Evolutionary conservation across 2,113 vertebrate species (phyloP), one percentile per base, ranked within the genome.

Genomic region (Typhlomys cinereus): DNA sequence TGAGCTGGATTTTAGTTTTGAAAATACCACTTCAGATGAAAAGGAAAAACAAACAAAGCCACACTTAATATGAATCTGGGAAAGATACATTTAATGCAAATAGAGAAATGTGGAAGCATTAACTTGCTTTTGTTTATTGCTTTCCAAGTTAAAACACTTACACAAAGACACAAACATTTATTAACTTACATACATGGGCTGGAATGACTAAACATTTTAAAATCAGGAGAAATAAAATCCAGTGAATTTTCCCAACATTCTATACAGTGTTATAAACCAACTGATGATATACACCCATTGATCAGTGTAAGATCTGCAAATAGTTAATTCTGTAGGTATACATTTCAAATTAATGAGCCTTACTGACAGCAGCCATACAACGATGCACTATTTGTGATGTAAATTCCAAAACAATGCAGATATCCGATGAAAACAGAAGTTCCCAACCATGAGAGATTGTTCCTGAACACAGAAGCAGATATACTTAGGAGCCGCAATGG

Each of bases 311-410:
- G 57, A 86, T 74, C 52, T 44, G 36, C 44, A 90, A 93, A 46
- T 67, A 69, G 61, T 78, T 85, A 93, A 71, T 92, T 95, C 78
- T 80, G 52, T 82, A 87, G 48, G 41, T 46, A 90, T 82, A 81
- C 89, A 59, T 64, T 31, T 76, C 20, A 90, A 91, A 92, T 90
- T 88, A 90, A 93, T 81, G 59, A 95, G 88, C 85, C 39, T 44
- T 52, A 36, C 75, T 25, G 23, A 93, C 66, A 25, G 8, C 50
- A 89, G 86, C 71, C n/a, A 61, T 34, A 23, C 52, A 54, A 83
- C n/a, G 71, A n/a, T n/a, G n/a, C 48, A 87, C n/a, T 34, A 57
- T 15, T n/a, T 29, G 48, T 44, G 64, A 91, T 67, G 85, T 29
- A 83, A 92, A 75, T 61, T 69, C 34, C 17, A 4, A 91, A 67